Evolutionary conservation across 2,797 vertebrate species (phyloP), one percentile per base, ranked within the genome.

Genomic region (Eremophila alpestris): DNA sequence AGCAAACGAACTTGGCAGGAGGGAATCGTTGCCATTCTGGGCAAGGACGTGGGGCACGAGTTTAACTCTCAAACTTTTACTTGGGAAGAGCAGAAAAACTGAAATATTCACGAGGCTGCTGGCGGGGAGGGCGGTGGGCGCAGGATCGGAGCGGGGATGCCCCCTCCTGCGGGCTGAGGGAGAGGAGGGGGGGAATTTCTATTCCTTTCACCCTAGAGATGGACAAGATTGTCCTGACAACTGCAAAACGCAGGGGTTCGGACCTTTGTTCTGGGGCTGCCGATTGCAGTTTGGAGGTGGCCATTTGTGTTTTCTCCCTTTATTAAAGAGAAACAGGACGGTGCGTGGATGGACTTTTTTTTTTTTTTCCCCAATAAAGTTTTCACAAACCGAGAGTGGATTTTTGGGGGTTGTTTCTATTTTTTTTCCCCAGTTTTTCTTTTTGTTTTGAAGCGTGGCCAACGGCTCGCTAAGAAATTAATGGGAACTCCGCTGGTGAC

Each of bases 201-300:
- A 12, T 70, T 92, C 81, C 45, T 87, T 82, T 87, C 79, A 58
- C 78, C 58, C 76, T 6, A 32, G 76, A 46, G 85, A 85, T 46
- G 91, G 84, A 43, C 82, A 78, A 78, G 89, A 77, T 89, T 60
- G 83, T 94, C 88, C 93, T 77, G 89, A 80, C 75, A 80, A 87
- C 93, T 84, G 86, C 93, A 71, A 77, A 87, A 82, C 75, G 51
- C 17, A n/a, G 59, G 77, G 81, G 52, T 52, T 92, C n/a, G 60
- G 64, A 94, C 88, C 80, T 90, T 94, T 90, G 74, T 90, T 87
- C 77, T 70, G 67, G 74, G 70, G 29, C 60, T 87, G 69, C 56
- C 24, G 40, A 41, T 12, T 26, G 90, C 55, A 30, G 13, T 95
- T 90, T 69, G 83, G 86, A 82, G 45, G 78, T 52, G 83, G 51